Evolutionary conservation across 2,797 vertebrate genomes (phyloP).

Genomic region (Macropus fuliginosus): DNA sequence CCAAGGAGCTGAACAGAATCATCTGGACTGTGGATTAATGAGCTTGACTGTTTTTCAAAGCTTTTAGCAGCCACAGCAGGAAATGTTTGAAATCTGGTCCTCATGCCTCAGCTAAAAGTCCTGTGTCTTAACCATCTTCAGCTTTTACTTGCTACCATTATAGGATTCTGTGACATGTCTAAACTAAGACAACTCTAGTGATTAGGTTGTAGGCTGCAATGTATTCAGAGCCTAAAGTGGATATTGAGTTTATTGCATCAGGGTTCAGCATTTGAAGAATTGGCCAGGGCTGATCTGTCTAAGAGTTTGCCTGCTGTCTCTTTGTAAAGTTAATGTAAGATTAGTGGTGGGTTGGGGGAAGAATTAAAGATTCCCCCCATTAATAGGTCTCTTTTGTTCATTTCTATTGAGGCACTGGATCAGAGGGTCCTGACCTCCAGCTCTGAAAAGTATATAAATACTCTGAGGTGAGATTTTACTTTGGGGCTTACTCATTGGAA

Average conservation of each 20-base stretch:
- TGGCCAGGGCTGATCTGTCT: neutral
- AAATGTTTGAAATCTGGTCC: neutral
- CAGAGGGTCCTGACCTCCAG: too few species aligned
- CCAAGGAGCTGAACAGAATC: neutral
- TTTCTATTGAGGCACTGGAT: too few species aligned
- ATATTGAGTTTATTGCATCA: neutral
- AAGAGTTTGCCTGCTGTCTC: neutral
- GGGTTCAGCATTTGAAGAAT: neutral
- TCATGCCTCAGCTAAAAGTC: neutral
- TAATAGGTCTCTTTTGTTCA: too few species aligned
- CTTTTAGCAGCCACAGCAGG: neutral
- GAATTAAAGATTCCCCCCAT: too few species aligned
- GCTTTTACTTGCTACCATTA: neutral
- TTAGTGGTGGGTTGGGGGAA: too few species aligned
- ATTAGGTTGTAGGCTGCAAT: neutral
- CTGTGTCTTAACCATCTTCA: neutral
- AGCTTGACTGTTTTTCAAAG: neutral
- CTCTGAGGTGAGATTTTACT: too few species aligned
- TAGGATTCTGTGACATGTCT: neutral
- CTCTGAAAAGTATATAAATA: too few species aligned
- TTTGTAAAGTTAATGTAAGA: too few species aligned
- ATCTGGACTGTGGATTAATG: neutral
- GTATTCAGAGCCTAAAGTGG: neutral
- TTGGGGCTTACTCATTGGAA: too few species aligned
- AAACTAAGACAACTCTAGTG: too few species aligned